Conservation (phyloP, 2,888 invertebrate species). For the Pecten maximus region DNA sequence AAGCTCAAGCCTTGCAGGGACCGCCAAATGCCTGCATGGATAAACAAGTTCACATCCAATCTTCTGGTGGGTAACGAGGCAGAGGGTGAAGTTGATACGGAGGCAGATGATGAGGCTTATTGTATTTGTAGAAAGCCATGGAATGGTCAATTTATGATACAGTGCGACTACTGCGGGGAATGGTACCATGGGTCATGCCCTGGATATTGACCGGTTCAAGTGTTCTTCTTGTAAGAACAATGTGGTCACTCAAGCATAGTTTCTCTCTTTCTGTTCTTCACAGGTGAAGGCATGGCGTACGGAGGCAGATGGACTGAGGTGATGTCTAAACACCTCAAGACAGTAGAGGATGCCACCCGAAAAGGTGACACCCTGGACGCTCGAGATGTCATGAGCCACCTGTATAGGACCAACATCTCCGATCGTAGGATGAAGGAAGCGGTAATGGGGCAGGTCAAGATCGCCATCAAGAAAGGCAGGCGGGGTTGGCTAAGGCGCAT, state of each 20-base stretch:
- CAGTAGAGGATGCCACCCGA: background rate
- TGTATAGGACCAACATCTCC: background rate
- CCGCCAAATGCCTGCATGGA: constrained; percentile 43
- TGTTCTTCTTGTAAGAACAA: background rate
- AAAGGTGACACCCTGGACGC: background rate
- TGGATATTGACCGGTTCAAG: constrained; percentile 48
- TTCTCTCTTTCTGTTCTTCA: background rate
- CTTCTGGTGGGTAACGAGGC: background rate
- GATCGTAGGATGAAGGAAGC: background rate
- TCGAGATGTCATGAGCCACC: background rate
- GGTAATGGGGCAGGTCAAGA: background rate
- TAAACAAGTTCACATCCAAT: background rate
- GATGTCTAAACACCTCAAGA: background rate
- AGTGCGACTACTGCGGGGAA: constrained; percentile 52
- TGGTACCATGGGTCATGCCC: constrained; percentile 54
- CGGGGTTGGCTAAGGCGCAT: background rate
- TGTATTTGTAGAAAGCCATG: constrained; percentile 51
- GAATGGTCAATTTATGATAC: constrained; percentile 38
- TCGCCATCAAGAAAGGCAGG: background rate
- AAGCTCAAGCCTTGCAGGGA: constrained; percentile 47
- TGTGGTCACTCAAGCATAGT: background rate
- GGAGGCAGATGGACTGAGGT: background rate
- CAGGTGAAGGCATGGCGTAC: background rate
- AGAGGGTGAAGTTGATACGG: background rate
- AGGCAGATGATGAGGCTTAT: background rate